phyloP scores from a whole-genome alignment of 2,888 invertebrate genomes.

The Neria commutata region DNA sequence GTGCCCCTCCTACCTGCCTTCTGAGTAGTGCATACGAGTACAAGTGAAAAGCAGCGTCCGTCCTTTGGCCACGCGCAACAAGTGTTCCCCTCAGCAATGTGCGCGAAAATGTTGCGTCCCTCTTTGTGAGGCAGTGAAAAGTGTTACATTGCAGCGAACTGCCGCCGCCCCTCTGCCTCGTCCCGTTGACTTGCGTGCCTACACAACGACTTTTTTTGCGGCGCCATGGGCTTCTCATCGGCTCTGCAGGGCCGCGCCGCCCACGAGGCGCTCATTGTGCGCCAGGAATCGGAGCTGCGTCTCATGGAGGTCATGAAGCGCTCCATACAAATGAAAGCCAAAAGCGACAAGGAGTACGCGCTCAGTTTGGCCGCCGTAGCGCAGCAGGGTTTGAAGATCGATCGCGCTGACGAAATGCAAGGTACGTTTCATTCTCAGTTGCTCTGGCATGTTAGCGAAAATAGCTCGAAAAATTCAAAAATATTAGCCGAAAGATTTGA shows the following conservation, averaged over 20 bases:
- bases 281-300: conserved; percentile 91
- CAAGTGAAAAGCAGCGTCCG: too few species aligned
- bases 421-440: conserved; percentile 45
- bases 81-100: neutral
- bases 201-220: too few species aligned
- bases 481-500: too few species aligned
- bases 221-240: conserved; percentile 81
- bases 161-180: too few species aligned
- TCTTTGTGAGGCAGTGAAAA: neutral
- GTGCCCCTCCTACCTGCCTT: too few species aligned
- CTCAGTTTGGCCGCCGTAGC: conserved; percentile 81
- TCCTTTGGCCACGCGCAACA: too few species aligned
- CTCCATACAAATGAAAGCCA: conserved; percentile 84
- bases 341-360: conserved; percentile 92
- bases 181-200: too few species aligned
- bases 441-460: too few species aligned
- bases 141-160: too few species aligned
- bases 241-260: conserved; percentile 86
- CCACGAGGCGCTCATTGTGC: conserved; percentile 86
- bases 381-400: conserved; percentile 82
- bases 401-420: conserved; percentile 64
- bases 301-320: conserved; percentile 91
- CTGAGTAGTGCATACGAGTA: too few species aligned
- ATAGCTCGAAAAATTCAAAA: too few species aligned
- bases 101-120: neutral